Percentiles rank a stretch among this genome's conserved stretches.
These are phyloP conservation scores for Adineta ricciae DNA, from an alignment of 2,888 invertebrate genomes.

Conservation along the genomic window DNA sequence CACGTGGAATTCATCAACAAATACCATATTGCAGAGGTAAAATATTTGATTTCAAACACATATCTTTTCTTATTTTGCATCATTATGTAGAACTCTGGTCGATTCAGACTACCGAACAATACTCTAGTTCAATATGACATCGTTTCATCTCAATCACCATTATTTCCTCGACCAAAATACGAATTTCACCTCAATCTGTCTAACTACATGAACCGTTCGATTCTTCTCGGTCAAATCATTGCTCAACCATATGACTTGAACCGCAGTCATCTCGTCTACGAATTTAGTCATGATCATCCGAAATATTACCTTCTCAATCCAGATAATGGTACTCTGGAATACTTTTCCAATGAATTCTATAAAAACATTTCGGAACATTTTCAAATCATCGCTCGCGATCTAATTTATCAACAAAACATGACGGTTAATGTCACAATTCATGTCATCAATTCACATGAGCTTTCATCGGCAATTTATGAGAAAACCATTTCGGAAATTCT, in stretches of 20 bases:
- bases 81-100: not conserved
- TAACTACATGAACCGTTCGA: not conserved
- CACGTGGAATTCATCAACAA: not conserved
- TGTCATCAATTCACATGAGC: not conserved
- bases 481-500: not conserved
- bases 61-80: too few species aligned
- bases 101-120: not conserved
- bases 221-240: not conserved
- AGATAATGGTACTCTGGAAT: not conserved
- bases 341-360: not conserved
- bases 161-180: not conserved
- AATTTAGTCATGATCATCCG: not conserved
- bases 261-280: not conserved
- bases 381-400: not conserved
- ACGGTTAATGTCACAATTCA: not conserved
- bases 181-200: not conserved
- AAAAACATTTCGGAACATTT: not conserved
- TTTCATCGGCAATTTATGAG: not conserved
- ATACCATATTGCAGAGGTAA: not conserved
- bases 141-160: not conserved
- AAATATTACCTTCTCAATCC: not conserved
- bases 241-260: not conserved
- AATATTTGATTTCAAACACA: too few species aligned
- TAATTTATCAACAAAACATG: not conserved
- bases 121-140: not conserved